Evolutionary conservation across 2,888 invertebrate species (phyloP).

Genomic region (Heliconius hortense): DNA sequence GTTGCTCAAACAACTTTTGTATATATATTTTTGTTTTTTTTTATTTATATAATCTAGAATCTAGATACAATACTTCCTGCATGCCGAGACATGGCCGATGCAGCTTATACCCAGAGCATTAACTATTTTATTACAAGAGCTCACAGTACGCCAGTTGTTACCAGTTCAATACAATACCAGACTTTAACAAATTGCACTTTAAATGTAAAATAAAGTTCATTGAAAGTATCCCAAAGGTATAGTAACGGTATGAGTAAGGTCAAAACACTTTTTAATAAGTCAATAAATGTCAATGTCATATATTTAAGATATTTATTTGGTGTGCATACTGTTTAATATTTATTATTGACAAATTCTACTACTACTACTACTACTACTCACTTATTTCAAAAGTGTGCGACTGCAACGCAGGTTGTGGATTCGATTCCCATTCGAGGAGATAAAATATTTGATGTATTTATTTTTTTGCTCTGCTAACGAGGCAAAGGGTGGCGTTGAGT

Average conservation of each 20-base stretch:
- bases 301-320: background rate
- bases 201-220: background rate
- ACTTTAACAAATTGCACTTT: background rate
- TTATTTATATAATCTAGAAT: background rate
- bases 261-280: background rate
- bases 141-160: background rate
- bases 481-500: no score
- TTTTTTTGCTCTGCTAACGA: no score
- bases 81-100: slow-evolving; percentile 11
- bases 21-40: background rate
- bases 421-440: no score
- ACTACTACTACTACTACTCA: no score
- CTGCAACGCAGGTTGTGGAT: no score
- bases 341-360: no score
- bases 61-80: slow-evolving; percentile 11
- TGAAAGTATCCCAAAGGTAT: no score
- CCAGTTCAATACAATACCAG: background rate
- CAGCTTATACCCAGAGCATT: background rate
- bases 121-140: slow-evolving; percentile 3
- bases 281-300: slow-evolving; percentile 3
- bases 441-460: no score
- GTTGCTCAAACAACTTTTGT: slow-evolving; percentile 5
- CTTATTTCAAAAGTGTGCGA: no score
- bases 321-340: no score
- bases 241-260: background rate